Percentiles rank a stretch among this genome's conserved stretches.
phyloP scores from a whole-genome alignment of 2,797 vertebrate species.

The Aselliscus stoliczkanus region DNA sequence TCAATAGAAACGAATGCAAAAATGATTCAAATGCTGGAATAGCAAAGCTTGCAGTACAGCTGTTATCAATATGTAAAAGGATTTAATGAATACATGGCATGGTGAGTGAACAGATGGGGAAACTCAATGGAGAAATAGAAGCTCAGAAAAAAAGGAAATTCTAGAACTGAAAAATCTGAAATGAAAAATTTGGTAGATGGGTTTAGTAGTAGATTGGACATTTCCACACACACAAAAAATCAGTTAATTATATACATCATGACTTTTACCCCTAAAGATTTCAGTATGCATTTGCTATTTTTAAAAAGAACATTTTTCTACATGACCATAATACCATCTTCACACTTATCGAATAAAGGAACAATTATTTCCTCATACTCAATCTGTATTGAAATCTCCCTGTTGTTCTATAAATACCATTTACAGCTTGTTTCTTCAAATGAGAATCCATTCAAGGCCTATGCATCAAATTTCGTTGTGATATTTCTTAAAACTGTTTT shows the following conservation, averaged over 20 bases:
- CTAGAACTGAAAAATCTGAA: background rate
- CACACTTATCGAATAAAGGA: background rate
- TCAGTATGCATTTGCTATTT: background rate
- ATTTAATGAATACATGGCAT: background rate
- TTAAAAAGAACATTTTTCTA: background rate
- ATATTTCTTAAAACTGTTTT: background rate
- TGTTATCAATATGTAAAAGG: background rate
- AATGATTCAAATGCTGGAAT: background rate
- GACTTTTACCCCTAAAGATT: background rate
- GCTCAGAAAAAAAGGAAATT: background rate
- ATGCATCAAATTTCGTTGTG: background rate
- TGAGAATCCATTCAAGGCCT: background rate
- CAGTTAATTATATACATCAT: background rate
- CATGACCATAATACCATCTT: background rate
- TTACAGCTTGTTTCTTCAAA: background rate
- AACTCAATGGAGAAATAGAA: background rate
- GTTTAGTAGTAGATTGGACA: background rate
- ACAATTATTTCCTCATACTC: background rate
- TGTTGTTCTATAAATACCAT: background rate
- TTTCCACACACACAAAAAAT: background rate
- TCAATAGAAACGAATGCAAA: background rate
- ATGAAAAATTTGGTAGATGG: background rate
- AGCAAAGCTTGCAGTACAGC: background rate
- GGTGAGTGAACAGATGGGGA: background rate
- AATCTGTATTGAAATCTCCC: background rate